phyloP scores from a whole-genome alignment of 2,113 vertebrate species.

The Cochlearius cochlearius region DNA sequence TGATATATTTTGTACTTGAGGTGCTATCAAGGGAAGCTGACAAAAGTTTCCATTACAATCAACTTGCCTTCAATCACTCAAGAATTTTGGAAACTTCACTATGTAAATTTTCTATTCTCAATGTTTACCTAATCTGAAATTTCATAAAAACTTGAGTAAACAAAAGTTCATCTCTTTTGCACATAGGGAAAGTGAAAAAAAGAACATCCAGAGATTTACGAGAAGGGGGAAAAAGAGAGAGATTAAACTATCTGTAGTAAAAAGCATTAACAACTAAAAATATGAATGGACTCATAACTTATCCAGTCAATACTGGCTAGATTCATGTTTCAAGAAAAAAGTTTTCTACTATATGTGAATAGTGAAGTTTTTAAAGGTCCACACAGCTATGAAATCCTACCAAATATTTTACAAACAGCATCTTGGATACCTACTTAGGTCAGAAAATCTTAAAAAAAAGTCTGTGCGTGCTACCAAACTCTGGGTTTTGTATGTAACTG shows the following conservation, averaged over 20 bases:
- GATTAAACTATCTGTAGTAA: not conserved
- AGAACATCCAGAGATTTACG: not conserved
- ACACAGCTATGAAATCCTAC: not conserved
- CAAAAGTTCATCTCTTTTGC: not conserved
- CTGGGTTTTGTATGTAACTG: not conserved
- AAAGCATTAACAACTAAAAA: not conserved
- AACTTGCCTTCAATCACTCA: not conserved
- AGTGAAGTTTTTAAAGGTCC: not conserved
- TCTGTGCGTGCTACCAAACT: not conserved
- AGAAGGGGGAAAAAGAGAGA: not conserved
- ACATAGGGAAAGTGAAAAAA: not conserved
- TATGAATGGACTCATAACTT: not conserved
- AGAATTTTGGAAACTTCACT: not conserved
- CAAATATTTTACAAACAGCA: not conserved
- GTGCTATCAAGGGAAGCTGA: not conserved
- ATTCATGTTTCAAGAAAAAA: not conserved
- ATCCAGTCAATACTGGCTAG: not conserved
- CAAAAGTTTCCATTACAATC: not conserved
- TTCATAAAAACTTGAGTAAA: not conserved
- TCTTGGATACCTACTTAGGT: not conserved
- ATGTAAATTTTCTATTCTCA: not conserved
- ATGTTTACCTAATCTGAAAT: not conserved
- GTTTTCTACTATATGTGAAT: not conserved
- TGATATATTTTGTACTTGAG: not conserved
- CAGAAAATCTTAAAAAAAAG: not conserved